Base-by-base conservation (phyloP, 2,113 vertebrate species). In the Calidris pygmaea region DNA sequence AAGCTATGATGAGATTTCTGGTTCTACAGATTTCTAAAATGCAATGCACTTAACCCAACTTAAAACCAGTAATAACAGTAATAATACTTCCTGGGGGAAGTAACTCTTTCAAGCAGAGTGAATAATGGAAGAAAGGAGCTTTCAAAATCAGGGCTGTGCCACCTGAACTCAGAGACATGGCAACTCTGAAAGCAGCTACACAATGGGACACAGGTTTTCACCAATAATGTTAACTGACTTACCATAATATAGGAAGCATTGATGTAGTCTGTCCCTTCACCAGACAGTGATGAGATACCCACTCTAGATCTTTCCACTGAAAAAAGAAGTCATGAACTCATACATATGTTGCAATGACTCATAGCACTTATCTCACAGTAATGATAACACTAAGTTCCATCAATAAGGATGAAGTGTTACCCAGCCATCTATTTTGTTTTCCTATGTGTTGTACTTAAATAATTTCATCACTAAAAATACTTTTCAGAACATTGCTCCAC, bases 211-310 rank as follows among this genome's bases (percentile, higher is more conserved):
- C 2, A 23, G n/a, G 17, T 94, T 68, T 48, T 81, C 52, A 80
- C 12, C 23, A 62, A 13, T 26, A 37, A 37, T 32, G 9, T 88
- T 39, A 67, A 73, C 7, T 62, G 58, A 96, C 98, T 98, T 94
- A 99, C 99, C 97, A 98, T 96, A 65, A 99, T 95, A 72, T 99
- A 99, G 19, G 99, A 99, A 34, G 99, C 99, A 80, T 99, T 99
- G 70, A 99, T 99, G 97, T 99, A 99, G 95, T 99, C 99, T 11
- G 98, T 98, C 9, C 98, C 97, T 94, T 99, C 99, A 66, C 98
- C 98, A 14, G 96, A 97, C 12, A 98, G 78, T 3, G 98, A 98
- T 8, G 98, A 98, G 91, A 99, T 98, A 74, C 98, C 97, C 60
- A 99, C 99, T 89, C 99, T 98, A 21, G 98, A 99, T 96, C 98